phyloP scores from a whole-genome alignment of 2,888 invertebrate species.

The Megamerina dolium region DNA sequence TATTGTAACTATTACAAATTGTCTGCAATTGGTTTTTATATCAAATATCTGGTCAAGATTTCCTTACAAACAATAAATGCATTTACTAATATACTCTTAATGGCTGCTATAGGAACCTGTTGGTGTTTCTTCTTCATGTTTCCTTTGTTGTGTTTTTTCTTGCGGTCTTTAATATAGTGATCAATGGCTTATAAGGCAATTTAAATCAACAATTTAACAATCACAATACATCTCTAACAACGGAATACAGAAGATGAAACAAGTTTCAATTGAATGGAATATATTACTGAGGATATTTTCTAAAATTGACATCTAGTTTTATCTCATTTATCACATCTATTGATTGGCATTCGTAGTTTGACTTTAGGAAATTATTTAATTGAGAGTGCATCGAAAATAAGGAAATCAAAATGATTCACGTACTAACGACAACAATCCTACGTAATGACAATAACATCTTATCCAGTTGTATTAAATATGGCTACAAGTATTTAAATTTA shows the following conservation, averaged over 20 bases:
- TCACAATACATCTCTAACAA: too few species aligned
- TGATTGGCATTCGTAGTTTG: background rate
- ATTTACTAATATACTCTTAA: too few species aligned
- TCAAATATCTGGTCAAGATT: conserved; percentile 1
- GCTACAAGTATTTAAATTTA: too few species aligned
- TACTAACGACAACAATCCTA: background rate
- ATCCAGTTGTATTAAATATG: too few species aligned
- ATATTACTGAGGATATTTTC: too few species aligned
- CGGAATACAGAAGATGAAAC: conserved; percentile 8
- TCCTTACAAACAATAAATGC: conserved; percentile 11
- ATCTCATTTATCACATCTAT: background rate
- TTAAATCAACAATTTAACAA: too few species aligned
- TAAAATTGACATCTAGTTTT: background rate
- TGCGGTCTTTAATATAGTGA: too few species aligned
- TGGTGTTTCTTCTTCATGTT: too few species aligned
- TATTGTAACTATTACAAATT: conserved; percentile 25
- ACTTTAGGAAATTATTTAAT: background rate
- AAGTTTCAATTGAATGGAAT: conserved; percentile 7
- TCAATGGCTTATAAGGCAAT: too few species aligned
- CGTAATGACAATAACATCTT: too few species aligned
- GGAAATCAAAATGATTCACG: background rate
- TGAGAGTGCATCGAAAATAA: background rate
- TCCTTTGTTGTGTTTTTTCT: too few species aligned
- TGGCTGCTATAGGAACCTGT: too few species aligned
- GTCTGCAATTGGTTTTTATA: conserved; percentile 35